These are phyloP conservation scores for Numenius phaeopus DNA, from an alignment of 2,797 vertebrate genomes.

Conservation along the genomic window DNA sequence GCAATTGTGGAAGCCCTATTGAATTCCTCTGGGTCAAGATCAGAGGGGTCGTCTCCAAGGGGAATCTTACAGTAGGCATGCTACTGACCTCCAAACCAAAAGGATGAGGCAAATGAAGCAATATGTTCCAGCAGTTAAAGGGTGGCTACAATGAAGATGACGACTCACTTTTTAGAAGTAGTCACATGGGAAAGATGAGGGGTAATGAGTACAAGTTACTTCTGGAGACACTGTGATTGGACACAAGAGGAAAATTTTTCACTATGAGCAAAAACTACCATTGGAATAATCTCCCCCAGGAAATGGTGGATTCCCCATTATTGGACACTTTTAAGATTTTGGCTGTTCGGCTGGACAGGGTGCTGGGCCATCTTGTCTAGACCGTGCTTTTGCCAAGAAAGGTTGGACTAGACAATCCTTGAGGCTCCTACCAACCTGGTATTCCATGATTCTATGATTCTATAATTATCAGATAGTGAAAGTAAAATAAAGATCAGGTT, in stretches of 20 bases:
- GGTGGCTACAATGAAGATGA: neutral
- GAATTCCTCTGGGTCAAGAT: neutral
- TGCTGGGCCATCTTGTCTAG: neutral
- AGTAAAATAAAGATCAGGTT: neutral
- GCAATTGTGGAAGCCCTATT: neutral
- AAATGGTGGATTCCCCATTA: neutral
- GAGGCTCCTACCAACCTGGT: neutral
- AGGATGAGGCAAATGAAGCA: too few species aligned
- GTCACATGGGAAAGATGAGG: neutral
- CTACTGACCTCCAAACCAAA: too few species aligned
- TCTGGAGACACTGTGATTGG: neutral
- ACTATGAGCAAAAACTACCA: neutral
- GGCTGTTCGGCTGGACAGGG: too few species aligned
- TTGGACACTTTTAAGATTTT: neutral
- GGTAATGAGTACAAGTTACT: neutral
- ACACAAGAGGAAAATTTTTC: neutral
- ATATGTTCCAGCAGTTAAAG: neutral
- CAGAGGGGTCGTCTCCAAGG: neutral
- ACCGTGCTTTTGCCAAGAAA: neutral
- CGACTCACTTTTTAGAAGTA: neutral
- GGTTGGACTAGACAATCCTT: neutral
- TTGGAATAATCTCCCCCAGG: neutral
- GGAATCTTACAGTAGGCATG: neutral
- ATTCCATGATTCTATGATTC: neutral
- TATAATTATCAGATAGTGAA: neutral